Base-by-base conservation (phyloP, 2,797 vertebrate genomes). In the Oophaga sylvatica region DNA sequence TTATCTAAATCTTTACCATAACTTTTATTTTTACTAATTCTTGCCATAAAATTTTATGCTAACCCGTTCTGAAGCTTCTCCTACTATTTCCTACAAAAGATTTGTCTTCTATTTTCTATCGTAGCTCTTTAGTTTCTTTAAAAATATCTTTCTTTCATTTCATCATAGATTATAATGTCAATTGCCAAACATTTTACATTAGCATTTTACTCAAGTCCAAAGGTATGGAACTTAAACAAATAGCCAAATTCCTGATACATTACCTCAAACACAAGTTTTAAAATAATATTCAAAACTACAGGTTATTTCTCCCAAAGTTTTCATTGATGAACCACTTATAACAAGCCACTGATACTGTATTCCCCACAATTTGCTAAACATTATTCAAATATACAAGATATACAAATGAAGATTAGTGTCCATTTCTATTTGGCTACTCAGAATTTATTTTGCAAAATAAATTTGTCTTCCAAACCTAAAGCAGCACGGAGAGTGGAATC, bases 371-470 rank as follows among this genome's bases (percentile, higher is more conserved):
- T 41, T 59, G 29, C 15, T 17, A 76, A 57, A 60, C 59, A 84
- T 29, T 84, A 84, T 84, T 76, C 59, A 84, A 84, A 84, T 76
- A 3, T 26, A 62, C 62, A 41, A 56, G 45, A 31, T 35, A 80
- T 56, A 35, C 53, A 80, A 83, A 76, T 77, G 13, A 84, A 48
- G 41, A 35, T 7, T 60, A 26, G 12, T 48, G n/a, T 53, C 17
- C 22, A 45, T 76, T 84, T 53, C 62, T 48, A 22, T 59, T 17
- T 71, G 59, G 4, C 16, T 15, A 31, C 13, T 26, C 17, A 26
- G 48, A 1, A 84, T 84, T 84, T 84, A 57, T 83, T 83, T 84
- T 73, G 31, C 20, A 75, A 84, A 84, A 62, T 45, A 84, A 5
- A 29, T 62, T n/a, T 41, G 8, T 67, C 53, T 59, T 80, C 20